These are phyloP conservation scores for Platycercus adscitus DNA, from an alignment of 2,113 vertebrate species.

Conservation along the genomic window DNA sequence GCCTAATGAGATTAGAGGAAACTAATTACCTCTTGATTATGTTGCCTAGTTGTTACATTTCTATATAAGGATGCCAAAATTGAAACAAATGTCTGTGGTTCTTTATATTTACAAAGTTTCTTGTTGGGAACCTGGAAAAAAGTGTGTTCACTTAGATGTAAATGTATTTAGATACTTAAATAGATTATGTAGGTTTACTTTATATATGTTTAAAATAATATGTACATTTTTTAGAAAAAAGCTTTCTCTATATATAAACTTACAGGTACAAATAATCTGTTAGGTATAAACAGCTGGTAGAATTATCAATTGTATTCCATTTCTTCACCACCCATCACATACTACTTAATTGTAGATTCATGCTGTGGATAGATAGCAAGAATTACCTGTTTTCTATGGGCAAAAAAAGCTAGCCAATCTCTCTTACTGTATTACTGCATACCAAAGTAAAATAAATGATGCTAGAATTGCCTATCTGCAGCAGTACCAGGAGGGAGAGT, in stretches of 20 bases:
- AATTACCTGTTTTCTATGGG: not conserved
- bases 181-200: not conserved
- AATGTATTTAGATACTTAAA: not conserved
- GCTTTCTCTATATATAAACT: not conserved
- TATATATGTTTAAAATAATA: not conserved
- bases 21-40: slow-evolving; percentile 37
- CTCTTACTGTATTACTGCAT: not conserved
- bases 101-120: not conserved
- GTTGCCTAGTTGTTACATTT: not conserved
- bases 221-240: not conserved
- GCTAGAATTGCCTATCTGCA: not conserved
- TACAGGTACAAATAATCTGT: not conserved
- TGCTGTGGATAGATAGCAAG: not conserved
- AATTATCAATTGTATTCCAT: not conserved
- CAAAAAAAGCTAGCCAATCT: not conserved
- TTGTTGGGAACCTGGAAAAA: not conserved
- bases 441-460: not conserved
- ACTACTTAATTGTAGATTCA: not conserved
- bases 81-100: not conserved
- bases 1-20: slow-evolving; percentile 34
- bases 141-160: not conserved
- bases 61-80: not conserved
- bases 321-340: not conserved
- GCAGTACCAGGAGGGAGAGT: not conserved
- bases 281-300: not conserved